Base-by-base conservation (phyloP, 2,797 vertebrate species). In the Poeciliopsis gracilis region DNA sequence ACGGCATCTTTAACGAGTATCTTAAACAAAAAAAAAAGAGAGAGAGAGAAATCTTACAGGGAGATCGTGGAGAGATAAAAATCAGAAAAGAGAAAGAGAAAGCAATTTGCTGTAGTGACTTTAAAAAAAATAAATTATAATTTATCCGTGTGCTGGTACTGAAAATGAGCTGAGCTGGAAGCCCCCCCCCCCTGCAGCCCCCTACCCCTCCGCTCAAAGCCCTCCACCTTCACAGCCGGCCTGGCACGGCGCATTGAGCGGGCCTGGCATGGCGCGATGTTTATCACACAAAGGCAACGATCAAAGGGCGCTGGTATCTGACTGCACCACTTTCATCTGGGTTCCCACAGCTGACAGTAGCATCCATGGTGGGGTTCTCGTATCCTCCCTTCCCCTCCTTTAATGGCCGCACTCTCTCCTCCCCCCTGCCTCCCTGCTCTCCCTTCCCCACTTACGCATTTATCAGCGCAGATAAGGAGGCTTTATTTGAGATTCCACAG, bases 271-370 rank as follows among this genome's bases (percentile, higher is more conserved):
- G 76, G 92, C 78, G 84, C 84, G 88, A 94, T 95, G 93, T 95
- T 94, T 95, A 95, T 94, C 94, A 95, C 94, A 96, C 94, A 94
- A 96, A 95, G 93, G 86, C 90, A 82, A 25, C 89, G 94, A 96
- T 96, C 95, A 96, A 96, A 96, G 94, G 89, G 90, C 84, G 85
- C 86, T 87, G 93, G 84, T 93, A 93, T 94, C 94, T 92, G 92
- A 93, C 94, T 92, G 84, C 88, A 90, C 87, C 87, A 87, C 95
- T 96, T 96, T 96, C 95, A 96, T 96, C 95, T 95, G 92, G 92
- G 92, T 92, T 93, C 92, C 92, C 93, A 93, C 91, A 95, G 93
- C 94, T 96, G 95, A 95, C 95, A 94, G 93, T 91, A 92, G 89
- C 90, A 89, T 94, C 94, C 91, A 77, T 89, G 88, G 94, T 94